Percentiles rank a stretch among this genome's conserved stretches.
These are phyloP conservation scores for Pipistrellus pygmaeus DNA, from an alignment of 2,797 vertebrate species.

Conservation along the genomic window DNA sequence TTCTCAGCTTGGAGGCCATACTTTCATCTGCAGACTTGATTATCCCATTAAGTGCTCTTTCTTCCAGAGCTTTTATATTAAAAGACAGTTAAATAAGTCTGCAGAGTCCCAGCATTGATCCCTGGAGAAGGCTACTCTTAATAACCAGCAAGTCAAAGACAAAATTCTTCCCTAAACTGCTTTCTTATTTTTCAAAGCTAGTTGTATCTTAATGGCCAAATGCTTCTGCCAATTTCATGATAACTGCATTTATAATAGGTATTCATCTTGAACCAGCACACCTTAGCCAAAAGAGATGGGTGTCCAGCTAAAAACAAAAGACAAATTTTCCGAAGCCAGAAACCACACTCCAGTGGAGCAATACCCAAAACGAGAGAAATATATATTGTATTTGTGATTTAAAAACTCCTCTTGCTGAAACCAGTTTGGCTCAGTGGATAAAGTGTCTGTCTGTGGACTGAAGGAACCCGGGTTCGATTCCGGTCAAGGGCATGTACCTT, in stretches of 20 bases:
- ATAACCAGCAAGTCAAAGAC: conserved; percentile 42
- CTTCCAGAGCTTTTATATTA: conserved; percentile 70
- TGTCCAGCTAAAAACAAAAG: neutral
- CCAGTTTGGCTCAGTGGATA: too few relatives aligned
- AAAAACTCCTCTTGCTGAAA: neutral
- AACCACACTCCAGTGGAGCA: neutral
- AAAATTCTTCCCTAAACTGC: neutral
- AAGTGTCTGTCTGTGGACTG: too few relatives aligned
- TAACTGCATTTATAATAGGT: neutral
- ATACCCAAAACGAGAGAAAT: neutral
- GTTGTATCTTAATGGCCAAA: conserved; percentile 23
- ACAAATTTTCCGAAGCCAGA: neutral
- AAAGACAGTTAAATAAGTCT: conserved; percentile 71
- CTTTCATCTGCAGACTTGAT: conserved; percentile 74
- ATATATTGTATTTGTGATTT: neutral
- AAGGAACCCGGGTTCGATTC: too few relatives aligned
- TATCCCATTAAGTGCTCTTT: conserved; percentile 76
- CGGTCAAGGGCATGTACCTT: too few relatives aligned
- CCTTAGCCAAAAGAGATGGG: neutral
- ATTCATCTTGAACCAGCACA: neutral
- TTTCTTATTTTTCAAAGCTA: conserved; percentile 62
- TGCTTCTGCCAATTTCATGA: neutral
- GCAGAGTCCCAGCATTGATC: neutral
- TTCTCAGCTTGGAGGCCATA: conserved; percentile 53
- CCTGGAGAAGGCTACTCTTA: conserved; percentile 49